A percentile compares a stretch with the other conserved stretches of the same genome.
phyloP scores from a whole-genome alignment of 2,797 vertebrate genomes.

The Pseudochirops cupreus region DNA sequence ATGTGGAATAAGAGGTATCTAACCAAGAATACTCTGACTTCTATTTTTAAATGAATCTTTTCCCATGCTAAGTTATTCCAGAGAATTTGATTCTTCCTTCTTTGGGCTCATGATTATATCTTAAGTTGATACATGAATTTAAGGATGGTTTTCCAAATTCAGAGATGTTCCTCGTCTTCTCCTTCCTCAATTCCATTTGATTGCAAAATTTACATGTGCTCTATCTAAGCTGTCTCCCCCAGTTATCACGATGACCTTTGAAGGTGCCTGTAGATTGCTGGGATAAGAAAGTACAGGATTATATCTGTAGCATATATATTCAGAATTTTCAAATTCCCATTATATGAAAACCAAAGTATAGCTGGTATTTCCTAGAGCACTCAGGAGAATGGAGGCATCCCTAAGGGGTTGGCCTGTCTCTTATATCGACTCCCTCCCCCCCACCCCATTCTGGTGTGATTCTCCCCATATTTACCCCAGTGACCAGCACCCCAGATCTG shows the following conservation, averaged over 20 bases:
- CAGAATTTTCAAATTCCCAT: not conserved
- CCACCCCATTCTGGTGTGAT: not conserved
- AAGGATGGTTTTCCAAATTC: not conserved
- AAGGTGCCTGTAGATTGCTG: not conserved
- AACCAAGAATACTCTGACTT: constrained; percentile 14
- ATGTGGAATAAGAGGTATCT: constrained; percentile 4
- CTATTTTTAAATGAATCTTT: not conserved
- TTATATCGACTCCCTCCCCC: not conserved
- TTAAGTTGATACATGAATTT: not conserved
- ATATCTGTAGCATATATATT: not conserved
- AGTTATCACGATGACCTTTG: not conserved
- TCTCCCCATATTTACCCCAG: not conserved
- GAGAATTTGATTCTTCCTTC: not conserved
- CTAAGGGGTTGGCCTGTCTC: not conserved
- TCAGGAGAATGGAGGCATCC: not conserved
- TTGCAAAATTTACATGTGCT: not conserved
- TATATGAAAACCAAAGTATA: not conserved
- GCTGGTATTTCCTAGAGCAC: not conserved
- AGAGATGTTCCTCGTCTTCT: not conserved
- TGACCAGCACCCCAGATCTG: not conserved
- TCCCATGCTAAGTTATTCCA: not conserved
- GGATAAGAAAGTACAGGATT: not conserved
- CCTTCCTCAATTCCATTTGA: constrained; percentile 6
- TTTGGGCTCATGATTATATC: not conserved
- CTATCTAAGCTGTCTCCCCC: not conserved